Evolutionary conservation across 1,140 invertebrate genomes (phyloP).

Genomic region (Gerris buenoi): DNA sequence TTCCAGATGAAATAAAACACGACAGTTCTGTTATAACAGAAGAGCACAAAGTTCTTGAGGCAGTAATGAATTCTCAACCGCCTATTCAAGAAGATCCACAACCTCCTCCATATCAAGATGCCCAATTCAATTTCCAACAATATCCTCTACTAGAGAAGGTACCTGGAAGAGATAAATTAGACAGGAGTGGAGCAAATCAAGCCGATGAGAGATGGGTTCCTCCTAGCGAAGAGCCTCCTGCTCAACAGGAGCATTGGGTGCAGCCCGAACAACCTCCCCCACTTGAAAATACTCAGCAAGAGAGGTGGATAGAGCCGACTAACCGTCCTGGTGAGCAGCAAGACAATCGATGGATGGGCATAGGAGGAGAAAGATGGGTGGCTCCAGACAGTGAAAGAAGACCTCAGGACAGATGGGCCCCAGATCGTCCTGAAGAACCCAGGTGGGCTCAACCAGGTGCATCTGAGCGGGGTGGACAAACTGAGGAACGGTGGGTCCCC

Average conservation of each 20-base stretch:
- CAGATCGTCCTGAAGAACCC: neutral
- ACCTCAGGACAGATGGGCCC: neutral
- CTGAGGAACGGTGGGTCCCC: conserved; percentile 11
- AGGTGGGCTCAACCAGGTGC: neutral
- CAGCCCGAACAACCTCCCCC: conserved; percentile 2
- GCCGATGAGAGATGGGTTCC: conserved; percentile 49
- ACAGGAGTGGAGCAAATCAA: conserved; percentile 32
- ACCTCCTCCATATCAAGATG: conserved; percentile 11
- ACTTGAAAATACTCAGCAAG: neutral
- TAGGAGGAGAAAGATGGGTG: neutral
- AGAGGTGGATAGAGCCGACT: neutral
- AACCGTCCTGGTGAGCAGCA: neutral
- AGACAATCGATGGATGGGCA: neutral
- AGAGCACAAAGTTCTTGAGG: conserved; percentile 7
- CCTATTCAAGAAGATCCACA: conserved; percentile 5
- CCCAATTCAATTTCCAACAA: conserved; percentile 17
- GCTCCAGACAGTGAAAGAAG: neutral
- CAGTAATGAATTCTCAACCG: conserved; percentile 13
- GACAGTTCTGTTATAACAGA: neutral
- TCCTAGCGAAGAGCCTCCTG: conserved; percentile 32
- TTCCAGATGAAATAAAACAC: conserved; percentile 16
- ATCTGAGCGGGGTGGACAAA: neutral
- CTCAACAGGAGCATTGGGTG: neutral
- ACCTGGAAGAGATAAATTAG: conserved; percentile 29
- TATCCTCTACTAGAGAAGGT: conserved; percentile 21